Evolutionary conservation across 2,797 vertebrate species (phyloP), one percentile per base, ranked within the genome.

Genomic region (Melanotaenia boesemani): DNA sequence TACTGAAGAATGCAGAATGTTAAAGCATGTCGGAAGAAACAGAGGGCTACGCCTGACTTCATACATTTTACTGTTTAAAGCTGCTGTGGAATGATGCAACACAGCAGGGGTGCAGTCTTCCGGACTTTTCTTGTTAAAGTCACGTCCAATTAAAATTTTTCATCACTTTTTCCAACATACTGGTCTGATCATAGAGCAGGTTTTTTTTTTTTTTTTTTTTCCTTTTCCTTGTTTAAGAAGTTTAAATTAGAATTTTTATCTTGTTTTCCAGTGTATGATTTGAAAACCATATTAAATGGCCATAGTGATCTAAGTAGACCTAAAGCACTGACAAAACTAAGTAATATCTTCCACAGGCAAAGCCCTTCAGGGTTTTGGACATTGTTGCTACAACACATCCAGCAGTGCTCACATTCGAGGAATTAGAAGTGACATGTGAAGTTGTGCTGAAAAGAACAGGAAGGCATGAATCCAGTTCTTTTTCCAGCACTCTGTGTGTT

Each of bases 61-160:
- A 81, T 57, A 50, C 24, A 32, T 48, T 32, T 37, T 36, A 24
- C 64, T 24, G 75, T 80, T 74, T 66, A 80, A 77, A 79, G 76
- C 72, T 48, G 67, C 83, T 55, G 65, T 50, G 63, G 70, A 70
- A 57, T 88, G 89, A 85, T 15, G 52, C 79, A 69, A 79, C 60
- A 67, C 81, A 79, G 81, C 79, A 24, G 67, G 75, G 74, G 72
- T 75, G 77, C 61, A 52, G 66, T 79, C 80, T 77, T 72, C 55
- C 5, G 67, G 77, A 59, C 74, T 70, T 80, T 67, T 66, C 85
- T 82, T 67, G 67, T 89, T 86, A 76, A 83, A 88, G 82, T 80
- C 77, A 50, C 5, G 39, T 86, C 76, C 55, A 72, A 77, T 85
- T 80, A 52, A 57, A 69, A 72, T 9, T 9, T 22, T 68, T 71